Base-by-base conservation (phyloP, 2,113 vertebrate genomes). In the Triplophysa rosa region DNA sequence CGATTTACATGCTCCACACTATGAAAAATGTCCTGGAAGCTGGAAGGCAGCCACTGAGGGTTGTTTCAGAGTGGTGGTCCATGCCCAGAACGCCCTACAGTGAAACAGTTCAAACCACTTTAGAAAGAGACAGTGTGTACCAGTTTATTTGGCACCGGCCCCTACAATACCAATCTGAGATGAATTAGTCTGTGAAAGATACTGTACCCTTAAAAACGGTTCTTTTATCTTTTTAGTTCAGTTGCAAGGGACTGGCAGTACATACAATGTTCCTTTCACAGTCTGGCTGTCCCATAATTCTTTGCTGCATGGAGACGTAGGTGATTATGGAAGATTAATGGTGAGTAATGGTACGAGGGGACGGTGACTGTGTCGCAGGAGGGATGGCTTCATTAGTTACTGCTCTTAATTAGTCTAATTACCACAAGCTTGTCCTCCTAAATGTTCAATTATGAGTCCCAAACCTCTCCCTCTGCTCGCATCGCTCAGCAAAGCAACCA, bases 271-370 rank as follows among this genome's bases (percentile, higher is more conserved):
- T 26, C 72, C 9, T 16, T 23, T 45, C 42, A 66, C 23, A 66
- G 67, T 24, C 59, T 76, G 58, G 66, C 49, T 59, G 49, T 74
- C 40, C 42, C 84, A 84, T 76, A 79, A 82, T 69, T 79, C 86
- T 87, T 71, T 63, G 65, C 68, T 49, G 64, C 59, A 3, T 83
- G 84, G 75, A 74, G 85, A 83, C 81, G 63, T 78, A 2, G 47
- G 78, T 88, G 86, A 89, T 89, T 90, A 87, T 79, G 9, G 75
- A 69, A 88, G 89, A 90, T 89, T 88, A 89, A 92, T 89, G 85
- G 85, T 58, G 40, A 89, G 80, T 91, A 83, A 86, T 87, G 84
- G 87, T 87, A 78, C 47, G 13, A 11, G 82, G 88, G 54, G 88
- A 89, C 85, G 69, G 84, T 77, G 54, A 45, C 76, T 68, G 78